A percentile compares a stretch with the other conserved stretches of the same genome.
Evolutionary conservation across 1,140 invertebrate genomes (phyloP).

Genomic region (Bombus picipes): DNA sequence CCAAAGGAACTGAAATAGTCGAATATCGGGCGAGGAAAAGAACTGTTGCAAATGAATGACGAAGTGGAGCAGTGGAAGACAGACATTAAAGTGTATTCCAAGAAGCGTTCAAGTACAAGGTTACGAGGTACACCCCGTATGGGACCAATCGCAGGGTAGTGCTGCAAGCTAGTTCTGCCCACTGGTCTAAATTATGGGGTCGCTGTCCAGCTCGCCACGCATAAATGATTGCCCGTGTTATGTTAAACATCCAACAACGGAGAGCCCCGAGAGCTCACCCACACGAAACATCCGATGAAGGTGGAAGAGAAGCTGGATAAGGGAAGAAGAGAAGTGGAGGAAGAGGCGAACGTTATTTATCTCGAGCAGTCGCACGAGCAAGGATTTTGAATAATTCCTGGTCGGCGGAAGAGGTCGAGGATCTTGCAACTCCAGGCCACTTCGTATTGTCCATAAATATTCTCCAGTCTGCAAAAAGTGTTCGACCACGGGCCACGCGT

Average conservation of each 20-base stretch:
- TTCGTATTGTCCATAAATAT: conserved; percentile 62
- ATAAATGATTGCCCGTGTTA: conserved; percentile 83
- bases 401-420: conserved; percentile 53
- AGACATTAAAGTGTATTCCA: conserved; percentile 11
- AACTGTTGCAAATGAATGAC: not conserved
- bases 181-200: conserved; percentile 81
- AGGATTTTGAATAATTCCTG: conserved; percentile 81
- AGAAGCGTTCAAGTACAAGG: conserved; percentile 55
- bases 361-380: conserved; percentile 77
- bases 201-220: conserved; percentile 77
- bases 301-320: conserved; percentile 72
- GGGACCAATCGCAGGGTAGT: conserved; percentile 70
- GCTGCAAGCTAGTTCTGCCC: conserved; percentile 76
- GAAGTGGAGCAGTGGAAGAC: not conserved
- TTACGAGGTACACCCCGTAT: conserved; percentile 62
- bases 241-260: conserved; percentile 80
- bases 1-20: too few relatives aligned
- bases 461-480: conserved; percentile 32
- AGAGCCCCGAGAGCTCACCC: conserved; percentile 69
- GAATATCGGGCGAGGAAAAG: not conserved
- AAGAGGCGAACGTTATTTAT: conserved; percentile 80
- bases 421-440: conserved; percentile 51
- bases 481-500: conserved; percentile 18
- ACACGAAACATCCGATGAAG: conserved; percentile 72
- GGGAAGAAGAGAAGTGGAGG: conserved; percentile 63